These are phyloP conservation scores for Falco columbarius DNA, from an alignment of 2,797 vertebrate genomes.

Conservation along the genomic window DNA sequence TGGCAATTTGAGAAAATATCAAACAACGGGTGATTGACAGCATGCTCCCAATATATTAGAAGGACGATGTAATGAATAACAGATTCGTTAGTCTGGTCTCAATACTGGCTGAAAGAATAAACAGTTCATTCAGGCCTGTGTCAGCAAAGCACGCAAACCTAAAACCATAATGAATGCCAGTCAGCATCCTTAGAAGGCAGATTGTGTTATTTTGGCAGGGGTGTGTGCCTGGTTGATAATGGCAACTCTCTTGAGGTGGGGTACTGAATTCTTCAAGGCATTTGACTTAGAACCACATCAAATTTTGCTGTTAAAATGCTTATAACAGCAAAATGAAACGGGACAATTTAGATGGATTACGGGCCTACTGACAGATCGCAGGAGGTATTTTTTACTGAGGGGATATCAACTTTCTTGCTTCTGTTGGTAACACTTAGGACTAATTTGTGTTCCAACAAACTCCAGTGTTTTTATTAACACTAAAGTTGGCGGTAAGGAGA, in stretches of 20 bases:
- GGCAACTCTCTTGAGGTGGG: neutral
- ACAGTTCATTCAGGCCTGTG: neutral
- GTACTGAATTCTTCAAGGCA: neutral
- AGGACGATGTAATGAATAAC: neutral
- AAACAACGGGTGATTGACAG: neutral
- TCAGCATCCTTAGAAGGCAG: neutral
- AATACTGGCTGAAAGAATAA: neutral
- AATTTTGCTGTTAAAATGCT: neutral
- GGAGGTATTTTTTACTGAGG: neutral
- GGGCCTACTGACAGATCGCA: neutral
- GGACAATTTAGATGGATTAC: neutral
- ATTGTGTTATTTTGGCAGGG: neutral
- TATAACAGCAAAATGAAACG: neutral
- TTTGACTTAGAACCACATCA: neutral
- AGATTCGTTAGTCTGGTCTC: neutral
- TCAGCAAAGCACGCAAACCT: neutral
- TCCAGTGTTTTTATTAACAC: neutral
- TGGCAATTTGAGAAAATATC: neutral
- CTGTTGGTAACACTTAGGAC: neutral
- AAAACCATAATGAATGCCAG: neutral
- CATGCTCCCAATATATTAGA: neutral
- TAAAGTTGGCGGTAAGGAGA: neutral
- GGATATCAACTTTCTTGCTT: neutral
- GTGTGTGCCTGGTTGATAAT: neutral
- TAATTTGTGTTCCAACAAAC: neutral